Conservation (phyloP, 1,140 invertebrate species). For the Drosophila kohkoa region DNA sequence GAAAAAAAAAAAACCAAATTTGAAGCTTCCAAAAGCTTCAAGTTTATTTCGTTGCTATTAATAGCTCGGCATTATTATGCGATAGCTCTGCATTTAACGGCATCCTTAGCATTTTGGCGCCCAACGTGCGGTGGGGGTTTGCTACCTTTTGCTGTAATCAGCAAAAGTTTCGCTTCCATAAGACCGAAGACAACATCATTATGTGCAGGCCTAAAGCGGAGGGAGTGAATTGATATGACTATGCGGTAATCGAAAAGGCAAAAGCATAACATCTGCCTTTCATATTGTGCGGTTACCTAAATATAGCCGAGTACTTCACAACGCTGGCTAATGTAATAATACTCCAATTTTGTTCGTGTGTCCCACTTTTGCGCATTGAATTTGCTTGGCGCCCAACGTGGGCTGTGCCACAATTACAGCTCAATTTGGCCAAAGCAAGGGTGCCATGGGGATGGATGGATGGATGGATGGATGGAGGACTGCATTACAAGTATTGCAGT, state of each 20-base stretch:
- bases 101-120: conserved; percentile 1
- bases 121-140: not conserved
- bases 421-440: too few species aligned
- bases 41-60: conserved; percentile 1
- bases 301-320: not conserved
- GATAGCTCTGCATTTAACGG: conserved; percentile 7
- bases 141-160: not conserved
- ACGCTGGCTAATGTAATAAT: conserved; percentile 4
- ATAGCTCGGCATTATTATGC: not conserved
- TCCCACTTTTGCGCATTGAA: not conserved
- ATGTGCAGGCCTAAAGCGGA: not conserved
- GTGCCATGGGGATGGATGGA: not conserved
- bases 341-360: not conserved
- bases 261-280: not conserved
- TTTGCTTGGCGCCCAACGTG: conserved; percentile 4
- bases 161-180: not conserved
- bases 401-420: not conserved
- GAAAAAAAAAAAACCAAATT: not conserved
- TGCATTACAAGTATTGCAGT: conserved; percentile 14
- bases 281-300: conserved; percentile 7
- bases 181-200: not conserved
- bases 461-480: not conserved
- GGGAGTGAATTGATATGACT: not conserved
- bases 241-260: not conserved
- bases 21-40: conserved; percentile 8